Conservation (phyloP, 1,140 invertebrate species). For the Lethocerus indicus region DNA sequence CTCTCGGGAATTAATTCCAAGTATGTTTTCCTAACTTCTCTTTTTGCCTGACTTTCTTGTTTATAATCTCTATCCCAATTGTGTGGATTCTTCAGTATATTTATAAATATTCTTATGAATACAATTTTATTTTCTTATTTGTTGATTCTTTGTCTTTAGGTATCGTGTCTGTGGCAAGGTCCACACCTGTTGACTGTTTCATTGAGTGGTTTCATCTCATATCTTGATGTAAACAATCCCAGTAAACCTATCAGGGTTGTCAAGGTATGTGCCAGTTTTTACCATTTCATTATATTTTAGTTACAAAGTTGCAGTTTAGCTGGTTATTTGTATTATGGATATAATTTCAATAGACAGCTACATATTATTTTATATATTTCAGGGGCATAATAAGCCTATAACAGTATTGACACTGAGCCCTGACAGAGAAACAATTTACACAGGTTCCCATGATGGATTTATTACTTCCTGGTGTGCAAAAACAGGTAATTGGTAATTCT, state of each 20-base stretch:
- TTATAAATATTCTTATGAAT: no score
- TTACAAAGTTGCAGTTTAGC: no score
- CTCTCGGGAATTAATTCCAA: no score
- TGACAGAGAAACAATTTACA: constrained; percentile 66
- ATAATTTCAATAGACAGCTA: not conserved
- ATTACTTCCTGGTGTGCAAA: constrained; percentile 76
- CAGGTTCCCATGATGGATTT: constrained; percentile 82
- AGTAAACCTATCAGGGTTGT: constrained; percentile 65
- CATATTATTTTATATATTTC: constrained; percentile 19
- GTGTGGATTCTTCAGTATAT: no score
- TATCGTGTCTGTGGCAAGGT: constrained; percentile 93
- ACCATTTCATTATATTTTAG: not conserved
- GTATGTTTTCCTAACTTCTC: no score
- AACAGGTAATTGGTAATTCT: no score
- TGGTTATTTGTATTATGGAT: not conserved
- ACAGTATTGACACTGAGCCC: constrained; percentile 71
- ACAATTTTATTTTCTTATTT: no score
- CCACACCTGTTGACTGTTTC: constrained; percentile 77
- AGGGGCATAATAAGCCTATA: constrained; percentile 96
- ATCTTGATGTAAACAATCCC: constrained; percentile 79
- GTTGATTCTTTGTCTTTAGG: no score
- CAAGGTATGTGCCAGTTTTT: constrained; percentile 35
- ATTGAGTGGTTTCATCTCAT: constrained; percentile 88
- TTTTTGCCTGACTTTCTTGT: no score
- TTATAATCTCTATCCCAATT: no score